These are phyloP conservation scores for Nymphalis io DNA, from an alignment of 1,140 invertebrate genomes.

Conservation along the genomic window DNA sequence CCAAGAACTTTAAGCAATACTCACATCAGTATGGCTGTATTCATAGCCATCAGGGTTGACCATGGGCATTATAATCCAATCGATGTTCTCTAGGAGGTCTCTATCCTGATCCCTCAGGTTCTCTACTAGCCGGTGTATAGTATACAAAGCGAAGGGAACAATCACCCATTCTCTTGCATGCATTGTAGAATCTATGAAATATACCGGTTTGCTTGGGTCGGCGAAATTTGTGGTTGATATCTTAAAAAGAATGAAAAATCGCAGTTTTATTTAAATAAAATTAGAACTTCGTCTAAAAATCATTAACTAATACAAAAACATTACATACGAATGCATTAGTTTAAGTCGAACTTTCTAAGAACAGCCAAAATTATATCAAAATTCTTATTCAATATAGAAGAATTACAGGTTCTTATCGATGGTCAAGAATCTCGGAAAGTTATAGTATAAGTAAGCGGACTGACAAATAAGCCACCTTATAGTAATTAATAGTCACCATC, in stretches of 20 bases:
- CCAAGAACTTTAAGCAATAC: conserved; percentile 21
- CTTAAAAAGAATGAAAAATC: neutral
- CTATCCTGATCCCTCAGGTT: conserved; percentile 66
- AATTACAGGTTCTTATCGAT: too few species aligned
- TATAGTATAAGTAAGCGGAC: too few species aligned
- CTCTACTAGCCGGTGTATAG: conserved; percentile 83
- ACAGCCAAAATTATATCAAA: too few species aligned
- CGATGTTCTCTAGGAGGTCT: conserved; percentile 58
- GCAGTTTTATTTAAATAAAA: too few species aligned
- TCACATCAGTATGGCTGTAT: conserved; percentile 68
- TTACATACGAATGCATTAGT: too few species aligned
- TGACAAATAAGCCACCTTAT: too few species aligned
- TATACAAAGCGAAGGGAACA: conserved; percentile 44
- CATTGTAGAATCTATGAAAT: neutral
- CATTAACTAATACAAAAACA: too few species aligned
- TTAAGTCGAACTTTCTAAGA: too few species aligned
- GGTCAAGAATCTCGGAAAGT: too few species aligned
- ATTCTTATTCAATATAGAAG: too few species aligned
- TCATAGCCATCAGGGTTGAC: conserved; percentile 83
- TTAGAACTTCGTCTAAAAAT: too few species aligned
- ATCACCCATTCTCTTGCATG: neutral
- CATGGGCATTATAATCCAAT: conserved; percentile 81
- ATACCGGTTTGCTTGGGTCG: neutral
- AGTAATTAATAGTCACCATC: too few species aligned
- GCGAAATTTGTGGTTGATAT: neutral